Evolutionary conservation across 2,113 vertebrate species (phyloP).

Genomic region (Zosterops hypoxanthus): DNA sequence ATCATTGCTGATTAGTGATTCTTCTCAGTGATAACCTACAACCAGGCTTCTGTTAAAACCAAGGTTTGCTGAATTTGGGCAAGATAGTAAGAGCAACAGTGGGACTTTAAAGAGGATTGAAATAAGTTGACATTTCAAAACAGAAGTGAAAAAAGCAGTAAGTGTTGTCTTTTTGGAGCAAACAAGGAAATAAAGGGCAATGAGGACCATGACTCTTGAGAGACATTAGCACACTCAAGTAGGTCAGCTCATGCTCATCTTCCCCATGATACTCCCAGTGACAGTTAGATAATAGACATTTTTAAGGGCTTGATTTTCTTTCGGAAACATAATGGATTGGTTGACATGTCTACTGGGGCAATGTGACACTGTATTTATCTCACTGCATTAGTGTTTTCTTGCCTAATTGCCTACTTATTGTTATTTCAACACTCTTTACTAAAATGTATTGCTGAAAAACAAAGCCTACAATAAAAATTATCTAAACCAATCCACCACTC

Average conservation of each 20-base stretch:
- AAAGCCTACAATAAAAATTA: not conserved
- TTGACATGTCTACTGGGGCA: not conserved
- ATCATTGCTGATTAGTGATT: not conserved
- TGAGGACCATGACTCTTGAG: not conserved
- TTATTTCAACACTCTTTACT: not conserved
- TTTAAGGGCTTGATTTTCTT: not conserved
- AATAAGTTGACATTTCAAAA: not conserved
- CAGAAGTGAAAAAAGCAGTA: not conserved
- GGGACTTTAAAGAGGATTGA: not conserved
- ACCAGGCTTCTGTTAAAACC: not conserved
- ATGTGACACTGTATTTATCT: not conserved
- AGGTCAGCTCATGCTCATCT: not conserved
- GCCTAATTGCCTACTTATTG: not conserved
- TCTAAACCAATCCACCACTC: not conserved
- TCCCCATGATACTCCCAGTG: not conserved
- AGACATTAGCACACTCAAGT: not conserved
- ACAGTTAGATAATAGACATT: not conserved
- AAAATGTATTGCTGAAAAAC: not conserved
- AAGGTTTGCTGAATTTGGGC: not conserved
- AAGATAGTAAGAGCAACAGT: not conserved
- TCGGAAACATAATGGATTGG: not conserved
- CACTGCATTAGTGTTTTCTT: not conserved
- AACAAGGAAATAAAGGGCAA: not conserved
- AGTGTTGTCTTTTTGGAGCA: not conserved
- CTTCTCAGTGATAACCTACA: not conserved